Base-by-base conservation (phyloP, 2,797 vertebrate genomes). In the Crenuchus spilurus region DNA sequence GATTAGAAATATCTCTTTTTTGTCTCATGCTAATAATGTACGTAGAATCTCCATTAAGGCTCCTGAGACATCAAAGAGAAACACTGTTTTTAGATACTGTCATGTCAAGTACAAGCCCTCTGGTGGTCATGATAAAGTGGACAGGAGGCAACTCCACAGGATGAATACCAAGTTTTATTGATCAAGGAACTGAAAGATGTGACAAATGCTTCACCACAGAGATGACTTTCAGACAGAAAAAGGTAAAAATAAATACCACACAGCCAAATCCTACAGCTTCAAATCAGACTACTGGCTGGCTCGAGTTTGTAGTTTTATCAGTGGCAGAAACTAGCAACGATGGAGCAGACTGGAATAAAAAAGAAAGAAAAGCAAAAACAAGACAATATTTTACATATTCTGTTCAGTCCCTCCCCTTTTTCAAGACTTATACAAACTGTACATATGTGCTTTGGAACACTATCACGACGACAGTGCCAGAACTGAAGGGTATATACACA, bases 151-250 rank as follows among this genome's bases (percentile, higher is more conserved):
- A n/a, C 1, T 20, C 37, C 42, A 48, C 57, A 66, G 26, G 86
- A 86, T 88, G 86, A 87, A 86, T 84, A 84, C 78, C 83, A 84
- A 80, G 77, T 79, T 92, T 93, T 92, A 92, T 91, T 92, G 84
- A 86, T 89, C 86, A 86, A 82, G 79, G 68, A 91, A 91, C 86
- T 87, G 78, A 90, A n/a, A 87, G 88, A 65, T 73, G 84, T 81
- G 85, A 88, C 88, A 84, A 84, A 87, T 60, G 85, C 80, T 85
- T 86, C 83, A 87, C 87, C 84, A 86, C 76, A 88, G 80, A 87
- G 39, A 82, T 67, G 20, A 84, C 74, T 82, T 80, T 80, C 44
- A 72, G 77, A 80, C 57, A 72, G 76, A 81, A 75, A 24, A 48
- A 4, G 22, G 67, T 85, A 61, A 72, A 88, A 89, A 88, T 81